These are phyloP conservation scores for Campoplex capitator DNA, from an alignment of 2,888 invertebrate species.

Conservation along the genomic window DNA sequence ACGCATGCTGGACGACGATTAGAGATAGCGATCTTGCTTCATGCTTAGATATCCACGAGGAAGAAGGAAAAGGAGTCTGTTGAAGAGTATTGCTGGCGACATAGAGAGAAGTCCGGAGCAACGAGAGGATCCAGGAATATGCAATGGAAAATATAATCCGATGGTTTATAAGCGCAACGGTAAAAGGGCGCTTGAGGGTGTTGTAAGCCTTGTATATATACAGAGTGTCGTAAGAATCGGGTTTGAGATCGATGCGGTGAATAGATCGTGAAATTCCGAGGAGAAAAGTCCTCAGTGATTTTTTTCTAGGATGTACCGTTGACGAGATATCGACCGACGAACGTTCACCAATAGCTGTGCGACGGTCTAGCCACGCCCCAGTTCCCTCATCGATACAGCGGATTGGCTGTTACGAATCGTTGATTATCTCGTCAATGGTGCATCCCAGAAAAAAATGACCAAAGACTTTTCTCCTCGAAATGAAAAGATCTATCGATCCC, in stretches of 20 bases:
- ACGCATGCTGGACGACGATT: slow-evolving; percentile 65
- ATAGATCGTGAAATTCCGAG: background rate
- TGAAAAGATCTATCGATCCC: too few species aligned
- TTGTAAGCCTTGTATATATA: background rate
- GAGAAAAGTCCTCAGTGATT: background rate
- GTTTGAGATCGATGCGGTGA: background rate
- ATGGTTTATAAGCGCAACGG: slow-evolving; percentile 66
- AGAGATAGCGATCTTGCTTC: slow-evolving; percentile 64
- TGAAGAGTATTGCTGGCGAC: background rate
- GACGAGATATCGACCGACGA: background rate
- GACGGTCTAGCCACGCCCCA: background rate
- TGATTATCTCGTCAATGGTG: background rate
- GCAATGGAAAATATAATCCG: slow-evolving; percentile 60
- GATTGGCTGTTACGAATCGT: background rate
- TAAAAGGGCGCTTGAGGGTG: slow-evolving; percentile 51
- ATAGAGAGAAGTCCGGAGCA: slow-evolving; percentile 26
- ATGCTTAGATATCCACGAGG: slow-evolving; percentile 31
- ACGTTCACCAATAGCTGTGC: background rate
- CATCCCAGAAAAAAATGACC: background rate
- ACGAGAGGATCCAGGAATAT: slow-evolving; percentile 15
- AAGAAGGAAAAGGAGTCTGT: slow-evolving; percentile 42
- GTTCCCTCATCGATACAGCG: background rate
- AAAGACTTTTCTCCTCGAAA: background rate
- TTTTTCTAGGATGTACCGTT: background rate
- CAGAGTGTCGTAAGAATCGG: background rate